Conservation (phyloP, 1,140 invertebrate species). For the Scaptomyza montana region DNA sequence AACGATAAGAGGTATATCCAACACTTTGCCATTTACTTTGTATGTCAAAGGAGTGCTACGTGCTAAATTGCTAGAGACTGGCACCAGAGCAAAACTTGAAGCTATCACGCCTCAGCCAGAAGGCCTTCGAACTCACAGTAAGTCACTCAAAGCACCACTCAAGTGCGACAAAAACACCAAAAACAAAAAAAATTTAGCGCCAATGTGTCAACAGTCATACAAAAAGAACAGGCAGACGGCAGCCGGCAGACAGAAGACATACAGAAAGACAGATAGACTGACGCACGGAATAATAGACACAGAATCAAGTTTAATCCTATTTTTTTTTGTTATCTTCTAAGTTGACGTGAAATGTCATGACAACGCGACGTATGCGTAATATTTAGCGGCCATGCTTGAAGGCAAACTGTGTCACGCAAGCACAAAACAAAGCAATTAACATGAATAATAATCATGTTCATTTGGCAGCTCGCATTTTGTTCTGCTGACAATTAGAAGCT, state of each 20-base stretch:
- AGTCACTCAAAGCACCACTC: constrained; percentile 51
- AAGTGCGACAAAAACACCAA: constrained; percentile 26
- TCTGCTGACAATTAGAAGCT: constrained; percentile 13
- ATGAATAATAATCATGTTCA: constrained; percentile 62
- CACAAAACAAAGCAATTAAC: constrained; percentile 77
- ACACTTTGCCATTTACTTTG: constrained; percentile 50
- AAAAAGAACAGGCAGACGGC: constrained; percentile 11
- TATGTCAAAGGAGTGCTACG: constrained; percentile 34
- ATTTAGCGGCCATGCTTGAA: constrained; percentile 42
- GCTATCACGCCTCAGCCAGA: constrained; percentile 40
- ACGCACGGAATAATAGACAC: constrained; percentile 21
- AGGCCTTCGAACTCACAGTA: constrained; percentile 22
- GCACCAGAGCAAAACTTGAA: constrained; percentile 27
- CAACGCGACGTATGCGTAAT: constrained; percentile 74
- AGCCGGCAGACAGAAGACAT: constrained; percentile 15
- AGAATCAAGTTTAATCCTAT: constrained; percentile 62
- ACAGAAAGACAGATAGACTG: constrained; percentile 15
- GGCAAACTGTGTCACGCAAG: constrained; percentile 35
- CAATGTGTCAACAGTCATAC: constrained; percentile 63
- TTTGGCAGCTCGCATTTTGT: constrained; percentile 26
- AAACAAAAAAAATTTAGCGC: constrained; percentile 42
- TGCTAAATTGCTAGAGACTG: constrained; percentile 45
- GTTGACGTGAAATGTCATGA: constrained; percentile 23
- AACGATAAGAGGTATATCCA: constrained; percentile 52
- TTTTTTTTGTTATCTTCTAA: not conserved